A percentile compares a stretch with the other conserved stretches of the same genome.
Evolutionary conservation across 2,113 vertebrate species (phyloP).

Genomic region (Pachyramphus minor): DNA sequence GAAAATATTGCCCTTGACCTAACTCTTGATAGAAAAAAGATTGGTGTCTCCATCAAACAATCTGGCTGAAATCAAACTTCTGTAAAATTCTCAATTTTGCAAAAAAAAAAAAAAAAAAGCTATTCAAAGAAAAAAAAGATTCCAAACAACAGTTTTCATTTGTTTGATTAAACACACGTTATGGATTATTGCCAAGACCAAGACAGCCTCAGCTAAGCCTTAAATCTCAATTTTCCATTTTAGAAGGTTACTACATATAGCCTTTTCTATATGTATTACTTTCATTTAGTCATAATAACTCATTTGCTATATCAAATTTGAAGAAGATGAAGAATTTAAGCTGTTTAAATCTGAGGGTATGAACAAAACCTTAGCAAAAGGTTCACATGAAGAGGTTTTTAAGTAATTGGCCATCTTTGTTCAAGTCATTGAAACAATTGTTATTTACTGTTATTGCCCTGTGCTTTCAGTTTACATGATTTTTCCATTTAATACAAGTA

Average conservation of each 20-base stretch:
- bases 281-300: background rate
- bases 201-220: background rate
- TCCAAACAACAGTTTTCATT: background rate
- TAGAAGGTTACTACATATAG: background rate
- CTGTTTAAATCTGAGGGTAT: background rate
- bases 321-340: background rate
- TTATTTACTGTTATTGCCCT: conserved; percentile 7
- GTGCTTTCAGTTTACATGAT: conserved; percentile 6
- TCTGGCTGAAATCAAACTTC: background rate
- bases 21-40: background rate
- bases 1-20: background rate
- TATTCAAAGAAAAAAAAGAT: no score
- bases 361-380: background rate
- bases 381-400: background rate
- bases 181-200: background rate
- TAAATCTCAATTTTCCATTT: background rate
- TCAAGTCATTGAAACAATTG: background rate
- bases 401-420: background rate
- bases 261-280: background rate
- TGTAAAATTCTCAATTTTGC: background rate
- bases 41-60: background rate
- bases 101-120: background rate
- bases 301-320: background rate
- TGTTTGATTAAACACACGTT: background rate
- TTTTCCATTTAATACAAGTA: conserved; percentile 27